Conservation (phyloP, 1,140 invertebrate genomes). For the Aradophagus sp. region DNA sequence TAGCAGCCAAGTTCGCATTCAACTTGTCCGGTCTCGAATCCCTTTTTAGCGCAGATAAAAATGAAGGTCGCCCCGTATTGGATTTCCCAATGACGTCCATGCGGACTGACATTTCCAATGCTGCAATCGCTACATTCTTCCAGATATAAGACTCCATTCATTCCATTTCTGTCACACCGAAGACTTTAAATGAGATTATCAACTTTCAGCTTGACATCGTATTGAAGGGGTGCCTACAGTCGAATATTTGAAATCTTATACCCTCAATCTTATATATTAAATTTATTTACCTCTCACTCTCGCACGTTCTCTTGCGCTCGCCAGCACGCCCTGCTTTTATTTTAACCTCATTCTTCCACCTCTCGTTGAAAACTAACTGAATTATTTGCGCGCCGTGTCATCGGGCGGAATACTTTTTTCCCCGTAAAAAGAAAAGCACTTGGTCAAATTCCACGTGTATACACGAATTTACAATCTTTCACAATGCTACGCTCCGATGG, state of each 20-base stretch:
- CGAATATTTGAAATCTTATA: constrained; percentile 36
- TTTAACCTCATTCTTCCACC: too few relatives aligned
- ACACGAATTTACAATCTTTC: constrained; percentile 48
- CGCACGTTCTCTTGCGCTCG: too few relatives aligned
- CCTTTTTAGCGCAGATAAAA: constrained; percentile 50
- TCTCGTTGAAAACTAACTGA: too few relatives aligned
- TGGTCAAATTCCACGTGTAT: constrained; percentile 37
- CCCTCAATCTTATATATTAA: constrained; percentile 11
- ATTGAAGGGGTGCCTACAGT: constrained; percentile 38
- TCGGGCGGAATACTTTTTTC: too few relatives aligned
- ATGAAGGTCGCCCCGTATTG: constrained; percentile 53
- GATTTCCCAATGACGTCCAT: constrained; percentile 49
- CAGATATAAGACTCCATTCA: constrained; percentile 48
- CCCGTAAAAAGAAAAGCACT: constrained; percentile 15
- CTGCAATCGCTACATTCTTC: constrained; percentile 54
- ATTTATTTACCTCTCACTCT: too few relatives aligned
- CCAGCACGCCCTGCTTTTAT: too few relatives aligned
- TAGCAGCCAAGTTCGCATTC: constrained; percentile 32
- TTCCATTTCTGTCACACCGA: constrained; percentile 50
- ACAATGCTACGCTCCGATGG: constrained; percentile 40
- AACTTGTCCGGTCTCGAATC: constrained; percentile 46
- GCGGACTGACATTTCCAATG: constrained; percentile 49
- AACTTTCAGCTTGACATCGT: constrained; percentile 40
- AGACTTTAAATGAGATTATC: constrained; percentile 57
- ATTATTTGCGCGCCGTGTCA: too few relatives aligned